Evolutionary conservation across 1,140 invertebrate genomes (phyloP).

Genomic region (Agrypnia vestita): DNA sequence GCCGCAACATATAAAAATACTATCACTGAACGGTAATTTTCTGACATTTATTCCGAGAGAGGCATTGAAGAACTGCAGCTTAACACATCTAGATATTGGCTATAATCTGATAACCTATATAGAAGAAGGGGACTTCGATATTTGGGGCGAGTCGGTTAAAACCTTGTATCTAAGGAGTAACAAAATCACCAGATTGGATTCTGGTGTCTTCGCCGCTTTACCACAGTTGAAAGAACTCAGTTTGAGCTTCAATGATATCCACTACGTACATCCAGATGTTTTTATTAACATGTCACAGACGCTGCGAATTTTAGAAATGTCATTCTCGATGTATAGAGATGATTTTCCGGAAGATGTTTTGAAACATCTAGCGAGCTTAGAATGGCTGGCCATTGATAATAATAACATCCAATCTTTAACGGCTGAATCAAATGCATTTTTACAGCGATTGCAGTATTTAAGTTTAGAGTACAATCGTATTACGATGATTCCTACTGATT

Average conservation of each 20-base stretch:
- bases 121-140: slow-evolving; percentile 82
- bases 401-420: slow-evolving; percentile 86
- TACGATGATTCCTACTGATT: slow-evolving; percentile 74
- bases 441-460: slow-evolving; percentile 84
- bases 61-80: slow-evolving; percentile 78
- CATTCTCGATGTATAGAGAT: slow-evolving; percentile 87
- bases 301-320: slow-evolving; percentile 88
- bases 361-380: slow-evolving; percentile 80
- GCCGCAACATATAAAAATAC: slow-evolving; percentile 79
- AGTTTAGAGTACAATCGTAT: slow-evolving; percentile 91
- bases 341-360: slow-evolving; percentile 84
- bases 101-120: slow-evolving; percentile 89
- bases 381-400: slow-evolving; percentile 91
- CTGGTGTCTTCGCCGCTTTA: slow-evolving; percentile 81
- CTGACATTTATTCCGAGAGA: slow-evolving; percentile 81
- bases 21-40: slow-evolving; percentile 88
- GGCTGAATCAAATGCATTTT: slow-evolving; percentile 74
- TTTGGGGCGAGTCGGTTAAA: slow-evolving; percentile 86
- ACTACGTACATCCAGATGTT: slow-evolving; percentile 83
- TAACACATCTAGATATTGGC: slow-evolving; percentile 89
- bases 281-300: slow-evolving; percentile 83
- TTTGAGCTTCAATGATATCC: slow-evolving; percentile 90
- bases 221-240: slow-evolving; percentile 87
- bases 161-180: slow-evolving; percentile 91
- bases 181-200: slow-evolving; percentile 82